Conservation (phyloP, 2,888 invertebrate genomes). For the Pemphredon lugubris region DNA sequence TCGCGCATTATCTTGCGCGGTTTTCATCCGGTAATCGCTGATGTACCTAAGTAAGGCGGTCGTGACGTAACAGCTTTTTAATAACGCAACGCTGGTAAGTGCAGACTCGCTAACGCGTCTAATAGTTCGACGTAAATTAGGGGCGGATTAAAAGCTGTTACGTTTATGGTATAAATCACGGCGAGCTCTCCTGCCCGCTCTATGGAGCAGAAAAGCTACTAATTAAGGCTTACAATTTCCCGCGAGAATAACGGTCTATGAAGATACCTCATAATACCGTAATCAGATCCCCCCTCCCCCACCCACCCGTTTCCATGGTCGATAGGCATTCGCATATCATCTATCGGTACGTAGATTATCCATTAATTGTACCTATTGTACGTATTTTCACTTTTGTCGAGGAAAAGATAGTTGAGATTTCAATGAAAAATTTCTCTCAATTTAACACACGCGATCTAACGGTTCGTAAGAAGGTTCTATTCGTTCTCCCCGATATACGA, state of each 20-base stretch:
- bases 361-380: neutral
- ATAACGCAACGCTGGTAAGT: constrained; percentile 34
- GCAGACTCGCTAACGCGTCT: constrained; percentile 30
- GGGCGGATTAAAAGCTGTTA: constrained; percentile 56
- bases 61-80: constrained; percentile 52
- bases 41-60: constrained; percentile 2
- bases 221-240: constrained; percentile 47
- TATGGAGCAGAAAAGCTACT: constrained; percentile 34
- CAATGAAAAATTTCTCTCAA: neutral
- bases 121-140: constrained; percentile 52
- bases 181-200: constrained; percentile 10
- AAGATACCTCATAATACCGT: constrained; percentile 26
- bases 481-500: too few species aligned
- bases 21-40: constrained; percentile 26
- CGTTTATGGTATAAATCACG: constrained; percentile 48
- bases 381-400: neutral
- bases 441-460: too few species aligned
- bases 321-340: constrained; percentile 13
- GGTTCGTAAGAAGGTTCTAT: too few species aligned
- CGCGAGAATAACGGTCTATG: constrained; percentile 21
- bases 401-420: neutral
- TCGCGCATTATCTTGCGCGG: constrained; percentile 22
- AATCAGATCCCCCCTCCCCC: constrained; percentile 50
- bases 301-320: constrained; percentile 7
- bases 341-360: neutral